Conservation (phyloP, 2,797 vertebrate genomes). For the Gymnopithys bicolor region DNA sequence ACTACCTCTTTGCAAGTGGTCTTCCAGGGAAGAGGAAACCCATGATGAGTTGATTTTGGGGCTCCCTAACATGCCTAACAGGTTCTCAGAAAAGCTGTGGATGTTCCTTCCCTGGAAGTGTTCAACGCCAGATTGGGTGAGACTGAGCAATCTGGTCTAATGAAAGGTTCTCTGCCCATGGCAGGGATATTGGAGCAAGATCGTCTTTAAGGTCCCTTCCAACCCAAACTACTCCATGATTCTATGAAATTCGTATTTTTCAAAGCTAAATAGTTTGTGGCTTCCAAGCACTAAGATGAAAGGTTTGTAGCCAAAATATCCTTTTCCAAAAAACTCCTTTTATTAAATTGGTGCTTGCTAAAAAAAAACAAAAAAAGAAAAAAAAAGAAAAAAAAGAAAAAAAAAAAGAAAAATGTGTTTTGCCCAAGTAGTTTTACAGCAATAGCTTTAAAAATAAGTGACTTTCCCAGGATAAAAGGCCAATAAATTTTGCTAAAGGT, state of each 20-base stretch:
- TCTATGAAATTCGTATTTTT: background rate
- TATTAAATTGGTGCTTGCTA: background rate
- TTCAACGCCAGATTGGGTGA: background rate
- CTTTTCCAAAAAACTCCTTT: background rate
- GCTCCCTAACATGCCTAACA: background rate
- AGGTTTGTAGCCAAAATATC: background rate
- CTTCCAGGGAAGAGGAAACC: background rate
- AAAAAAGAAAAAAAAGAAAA: too few species aligned
- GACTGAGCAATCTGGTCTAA: background rate
- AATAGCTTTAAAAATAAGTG: background rate
- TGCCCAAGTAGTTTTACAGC: background rate
- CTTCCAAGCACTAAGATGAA: background rate
- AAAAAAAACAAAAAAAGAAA: background rate
- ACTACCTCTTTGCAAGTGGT: background rate
- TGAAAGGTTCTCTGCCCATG: background rate
- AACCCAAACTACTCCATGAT: background rate
- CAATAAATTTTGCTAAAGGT: background rate
- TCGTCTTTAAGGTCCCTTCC: background rate
- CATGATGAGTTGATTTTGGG: background rate
- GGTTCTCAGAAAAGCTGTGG: background rate
- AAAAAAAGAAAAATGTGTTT: background rate
- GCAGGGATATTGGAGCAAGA: background rate
- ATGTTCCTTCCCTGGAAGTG: background rate
- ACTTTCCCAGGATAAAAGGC: background rate
- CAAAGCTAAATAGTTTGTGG: background rate